These are phyloP conservation scores for Ovis aries DNA, from an alignment of 2,113 vertebrate genomes.

Conservation along the genomic window ARS-UI_Ramb_v3.0 NC_056055.1:150746501-150747000, in stretches of 20 bases:
- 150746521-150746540: not conserved
- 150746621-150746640: not conserved
- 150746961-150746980: conserved; percentile 9
- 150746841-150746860: conserved; percentile 55
- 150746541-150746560: conserved; percentile 36
- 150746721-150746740: conserved; percentile 62
- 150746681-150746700: conserved; percentile 56
- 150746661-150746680: conserved; percentile 47
- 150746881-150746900: conserved; percentile 7
- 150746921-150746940: not conserved
- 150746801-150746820: conserved; percentile 39
- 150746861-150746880: not conserved
- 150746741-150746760: conserved; percentile 50
- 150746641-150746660: conserved; percentile 54
- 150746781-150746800: conserved; percentile 59
- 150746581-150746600: not conserved
- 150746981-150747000: not conserved
- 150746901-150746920: not conserved
- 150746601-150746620: conserved; percentile 47
- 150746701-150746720: conserved; percentile 54
- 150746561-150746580: conserved; percentile 7
- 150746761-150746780: conserved; percentile 60
- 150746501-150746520: conserved; percentile 25
- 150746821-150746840: conserved; percentile 54
- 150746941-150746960: not conserved